Conservation (phyloP, 2,113 vertebrate species). For the Aramus guarauna region DNA sequence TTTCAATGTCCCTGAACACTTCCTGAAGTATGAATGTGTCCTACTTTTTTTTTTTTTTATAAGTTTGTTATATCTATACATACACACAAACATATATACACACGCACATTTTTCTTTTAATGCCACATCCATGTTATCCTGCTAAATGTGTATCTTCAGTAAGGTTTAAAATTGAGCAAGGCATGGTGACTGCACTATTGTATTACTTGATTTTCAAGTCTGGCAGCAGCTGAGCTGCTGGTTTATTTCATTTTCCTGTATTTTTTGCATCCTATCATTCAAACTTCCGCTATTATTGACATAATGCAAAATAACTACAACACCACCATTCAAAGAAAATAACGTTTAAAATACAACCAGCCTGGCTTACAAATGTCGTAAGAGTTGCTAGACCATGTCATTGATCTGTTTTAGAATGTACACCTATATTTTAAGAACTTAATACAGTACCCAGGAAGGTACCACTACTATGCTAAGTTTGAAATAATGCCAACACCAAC, state of each 20-base stretch:
- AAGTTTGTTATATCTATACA: too few relatives aligned
- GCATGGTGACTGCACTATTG: neutral
- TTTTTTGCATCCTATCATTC: neutral
- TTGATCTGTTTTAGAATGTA: neutral
- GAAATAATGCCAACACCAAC: neutral
- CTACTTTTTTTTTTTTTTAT: neutral
- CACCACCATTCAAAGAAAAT: neutral
- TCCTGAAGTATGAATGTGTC: neutral
- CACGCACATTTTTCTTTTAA: neutral
- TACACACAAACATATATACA: accelerated
- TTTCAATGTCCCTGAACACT: neutral
- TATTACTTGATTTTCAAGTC: neutral
- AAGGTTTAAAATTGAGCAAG: neutral
- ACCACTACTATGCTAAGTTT: neutral
- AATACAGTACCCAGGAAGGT: neutral
- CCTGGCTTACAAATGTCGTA: neutral
- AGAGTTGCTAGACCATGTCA: neutral
- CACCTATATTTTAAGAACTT: neutral
- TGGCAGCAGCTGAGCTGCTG: neutral
- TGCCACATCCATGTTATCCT: neutral
- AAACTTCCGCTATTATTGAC: neutral
- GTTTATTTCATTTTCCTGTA: neutral
- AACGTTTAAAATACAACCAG: neutral
- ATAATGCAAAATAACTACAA: neutral
- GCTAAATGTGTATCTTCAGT: neutral